A percentile compares a stretch with the other conserved stretches of the same genome.
These are phyloP conservation scores for Eremophila alpestris DNA, from an alignment of 2,797 vertebrate species.

Conservation along the genomic window DNA sequence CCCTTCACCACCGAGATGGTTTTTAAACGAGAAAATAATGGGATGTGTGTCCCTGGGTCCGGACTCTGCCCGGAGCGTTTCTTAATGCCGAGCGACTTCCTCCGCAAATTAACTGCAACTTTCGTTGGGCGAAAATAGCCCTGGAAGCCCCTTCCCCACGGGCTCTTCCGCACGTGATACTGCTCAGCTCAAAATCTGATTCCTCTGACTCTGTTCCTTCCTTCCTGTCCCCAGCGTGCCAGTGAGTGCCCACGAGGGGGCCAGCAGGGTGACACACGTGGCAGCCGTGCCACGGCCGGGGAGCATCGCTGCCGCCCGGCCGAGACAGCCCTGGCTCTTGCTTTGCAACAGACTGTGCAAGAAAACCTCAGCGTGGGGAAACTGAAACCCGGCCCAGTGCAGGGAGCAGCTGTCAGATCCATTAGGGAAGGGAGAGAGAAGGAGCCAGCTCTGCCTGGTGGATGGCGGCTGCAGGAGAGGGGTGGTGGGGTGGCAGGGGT, in stretches of 20 bases:
- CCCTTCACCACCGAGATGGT: background rate
- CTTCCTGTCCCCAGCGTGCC: background rate
- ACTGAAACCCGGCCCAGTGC: background rate
- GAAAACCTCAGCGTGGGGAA: background rate
- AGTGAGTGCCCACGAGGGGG: background rate
- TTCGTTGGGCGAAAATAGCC: slow-evolving; percentile 41
- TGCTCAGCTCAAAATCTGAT: slow-evolving; percentile 52
- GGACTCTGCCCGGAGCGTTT: slow-evolving; percentile 28
- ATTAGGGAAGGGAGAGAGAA: slow-evolving; percentile 9
- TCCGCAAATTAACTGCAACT: slow-evolving; percentile 69
- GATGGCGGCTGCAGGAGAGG: background rate
- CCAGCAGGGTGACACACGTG: background rate
- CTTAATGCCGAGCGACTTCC: slow-evolving; percentile 59
- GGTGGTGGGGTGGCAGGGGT: background rate
- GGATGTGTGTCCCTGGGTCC: slow-evolving; percentile 15
- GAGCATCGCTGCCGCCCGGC: background rate
- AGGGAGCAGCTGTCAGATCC: slow-evolving; percentile 41
- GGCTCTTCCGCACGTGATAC: slow-evolving; percentile 34
- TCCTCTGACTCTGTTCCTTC: background rate
- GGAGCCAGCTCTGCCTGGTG: background rate
- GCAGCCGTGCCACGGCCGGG: fast-evolving
- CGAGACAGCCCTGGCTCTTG: fast-evolving
- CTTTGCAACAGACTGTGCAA: slow-evolving; percentile 9
- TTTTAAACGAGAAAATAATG: slow-evolving; percentile 72
- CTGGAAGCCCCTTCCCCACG: slow-evolving; percentile 57